These are phyloP conservation scores for Drosophila lacicola DNA, from an alignment of 2,888 invertebrate species.

Conservation along the genomic window DNA sequence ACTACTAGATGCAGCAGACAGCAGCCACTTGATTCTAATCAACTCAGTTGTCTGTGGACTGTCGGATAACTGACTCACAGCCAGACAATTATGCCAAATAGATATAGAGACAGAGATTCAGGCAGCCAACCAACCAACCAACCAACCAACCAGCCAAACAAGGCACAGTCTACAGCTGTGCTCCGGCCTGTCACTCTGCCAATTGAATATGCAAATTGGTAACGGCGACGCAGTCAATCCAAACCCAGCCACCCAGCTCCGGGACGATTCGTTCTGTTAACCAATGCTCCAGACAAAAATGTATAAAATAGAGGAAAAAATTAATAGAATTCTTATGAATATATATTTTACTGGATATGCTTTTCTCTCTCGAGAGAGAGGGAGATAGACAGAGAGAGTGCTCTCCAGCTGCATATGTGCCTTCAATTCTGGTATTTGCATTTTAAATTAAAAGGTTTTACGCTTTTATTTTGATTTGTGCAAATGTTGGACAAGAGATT, in stretches of 20 bases:
- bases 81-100: constrained; percentile 53
- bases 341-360: constrained; percentile 48
- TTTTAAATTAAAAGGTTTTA: constrained; percentile 61
- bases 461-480: constrained; percentile 55
- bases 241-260: constrained; percentile 17
- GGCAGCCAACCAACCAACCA: constrained; percentile 1
- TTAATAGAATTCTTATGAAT: constrained; percentile 73
- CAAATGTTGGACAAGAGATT: constrained; percentile 62
- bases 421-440: constrained; percentile 56
- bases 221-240: constrained; percentile 53
- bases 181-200: constrained; percentile 59
- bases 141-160: not conserved
- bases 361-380: not conserved
- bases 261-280: constrained; percentile 28
- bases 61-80: constrained; percentile 57
- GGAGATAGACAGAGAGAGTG: no score
- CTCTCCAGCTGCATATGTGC: constrained; percentile 42
- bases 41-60: constrained; percentile 56
- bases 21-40: constrained; percentile 63
- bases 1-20: constrained; percentile 32
- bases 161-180: constrained; percentile 31
- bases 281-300: constrained; percentile 43
- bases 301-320: constrained; percentile 51
- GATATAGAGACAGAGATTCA: constrained; percentile 16
- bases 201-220: constrained; percentile 75